phyloP scores from a whole-genome alignment of 2,888 invertebrate genomes.

The Brachylomia viminalis region DNA sequence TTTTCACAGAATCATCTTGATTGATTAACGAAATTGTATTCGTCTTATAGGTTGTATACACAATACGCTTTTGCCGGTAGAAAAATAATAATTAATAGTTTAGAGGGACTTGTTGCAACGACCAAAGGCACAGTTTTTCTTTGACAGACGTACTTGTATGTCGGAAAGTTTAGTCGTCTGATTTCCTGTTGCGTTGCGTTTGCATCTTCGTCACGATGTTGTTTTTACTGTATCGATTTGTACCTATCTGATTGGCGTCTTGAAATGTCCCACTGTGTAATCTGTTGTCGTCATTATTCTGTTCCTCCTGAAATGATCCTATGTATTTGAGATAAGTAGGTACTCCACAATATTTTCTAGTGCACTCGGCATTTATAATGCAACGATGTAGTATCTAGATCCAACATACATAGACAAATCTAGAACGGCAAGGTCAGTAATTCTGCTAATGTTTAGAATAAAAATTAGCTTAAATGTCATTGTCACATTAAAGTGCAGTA shows the following conservation, averaged over 20 bases:
- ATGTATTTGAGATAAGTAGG: not conserved
- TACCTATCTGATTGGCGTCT: constrained; percentile 1
- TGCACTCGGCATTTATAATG: too few species aligned
- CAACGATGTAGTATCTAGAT: too few species aligned
- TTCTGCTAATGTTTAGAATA: constrained; percentile 2
- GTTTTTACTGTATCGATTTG: not conserved
- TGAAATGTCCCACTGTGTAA: not conserved
- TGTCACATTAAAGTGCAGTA: not conserved
- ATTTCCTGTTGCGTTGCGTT: constrained; percentile 35
- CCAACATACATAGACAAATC: not conserved
- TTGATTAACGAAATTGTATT: not conserved
- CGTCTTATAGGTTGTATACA: too few species aligned
- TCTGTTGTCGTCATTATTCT: not conserved
- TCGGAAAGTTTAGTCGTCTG: constrained; percentile 21
- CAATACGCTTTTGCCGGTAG: too few species aligned
- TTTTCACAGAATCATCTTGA: too few species aligned
- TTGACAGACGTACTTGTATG: not conserved
- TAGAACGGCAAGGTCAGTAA: not conserved
- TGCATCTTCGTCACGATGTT: not conserved
- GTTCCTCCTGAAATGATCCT: not conserved
- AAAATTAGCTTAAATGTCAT: constrained; percentile 18
- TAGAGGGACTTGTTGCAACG: not conserved
- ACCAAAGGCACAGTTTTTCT: not conserved
- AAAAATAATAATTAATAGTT: not conserved
- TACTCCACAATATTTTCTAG: not conserved